These are phyloP conservation scores for Gephyroberyx darwinii DNA, from an alignment of 2,797 vertebrate species.

Conservation along the genomic window DNA sequence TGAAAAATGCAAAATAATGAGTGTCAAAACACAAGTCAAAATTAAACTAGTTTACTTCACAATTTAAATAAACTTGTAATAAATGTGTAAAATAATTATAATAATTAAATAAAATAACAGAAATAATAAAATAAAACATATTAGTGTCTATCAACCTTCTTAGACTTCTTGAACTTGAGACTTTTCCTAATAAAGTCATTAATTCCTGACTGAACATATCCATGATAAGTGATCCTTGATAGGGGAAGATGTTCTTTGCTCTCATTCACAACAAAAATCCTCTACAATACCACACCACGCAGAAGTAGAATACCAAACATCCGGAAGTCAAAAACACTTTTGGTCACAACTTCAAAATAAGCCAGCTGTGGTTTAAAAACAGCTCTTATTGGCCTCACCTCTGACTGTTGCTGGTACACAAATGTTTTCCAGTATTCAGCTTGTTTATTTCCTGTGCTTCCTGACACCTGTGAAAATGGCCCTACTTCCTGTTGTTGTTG, in stretches of 20 bases:
- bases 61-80: no score
- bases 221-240: neutral
- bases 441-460: slow-evolving; percentile 91
- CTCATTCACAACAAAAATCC: no score
- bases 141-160: no score
- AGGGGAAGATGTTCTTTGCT: no score
- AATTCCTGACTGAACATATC: neutral
- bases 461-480: slow-evolving; percentile 95
- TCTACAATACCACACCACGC: neutral
- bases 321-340: neutral
- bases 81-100: no score
- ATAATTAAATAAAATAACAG: no score
- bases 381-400: slow-evolving; percentile 79
- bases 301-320: slow-evolving; percentile 11
- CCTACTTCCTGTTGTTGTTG: slow-evolving; percentile 99
- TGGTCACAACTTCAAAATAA: slow-evolving; percentile 51
- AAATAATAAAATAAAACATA: no score
- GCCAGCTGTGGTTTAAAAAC: slow-evolving; percentile 67
- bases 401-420: slow-evolving; percentile 67
- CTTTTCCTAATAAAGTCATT: no score
- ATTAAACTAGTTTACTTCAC: no score
- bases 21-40: no score
- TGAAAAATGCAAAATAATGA: no score
- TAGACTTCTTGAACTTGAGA: no score
- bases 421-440: slow-evolving; percentile 82